A percentile compares a stretch with the other conserved stretches of the same genome.
Conservation (phyloP, 1,140 invertebrate species). For the Bombyx mandarina region DNA sequence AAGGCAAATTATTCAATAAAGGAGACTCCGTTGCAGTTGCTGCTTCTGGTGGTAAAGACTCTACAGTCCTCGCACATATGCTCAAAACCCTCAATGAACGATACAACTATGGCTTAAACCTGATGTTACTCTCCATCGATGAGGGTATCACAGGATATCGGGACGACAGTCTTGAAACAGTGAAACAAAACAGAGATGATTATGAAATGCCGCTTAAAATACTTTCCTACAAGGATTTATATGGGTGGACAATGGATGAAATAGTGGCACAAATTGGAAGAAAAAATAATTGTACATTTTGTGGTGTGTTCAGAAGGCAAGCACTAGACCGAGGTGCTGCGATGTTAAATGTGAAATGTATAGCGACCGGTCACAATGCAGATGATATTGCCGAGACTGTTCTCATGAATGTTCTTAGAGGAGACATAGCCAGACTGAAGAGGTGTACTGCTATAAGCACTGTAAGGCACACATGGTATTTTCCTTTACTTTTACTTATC, state of each 20-base stretch:
- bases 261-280: constrained; percentile 95
- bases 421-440: constrained; percentile 94
- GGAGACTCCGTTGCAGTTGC: constrained; percentile 95
- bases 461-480: constrained; percentile 65
- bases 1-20: constrained; percentile 86
- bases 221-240: constrained; percentile 97
- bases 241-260: constrained; percentile 99
- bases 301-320: constrained; percentile 96
- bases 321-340: constrained; percentile 95
- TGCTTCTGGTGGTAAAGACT: constrained; percentile 99
- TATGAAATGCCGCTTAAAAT: constrained; percentile 96
- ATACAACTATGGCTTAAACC: constrained; percentile 92
- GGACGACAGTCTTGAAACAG: constrained; percentile 98
- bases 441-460: constrained; percentile 93
- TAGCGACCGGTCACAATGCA: constrained; percentile 99
- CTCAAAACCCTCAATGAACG: constrained; percentile 93
- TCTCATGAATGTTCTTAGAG: constrained; percentile 97
- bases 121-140: constrained; percentile 96
- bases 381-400: constrained; percentile 99
- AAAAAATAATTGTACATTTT: constrained; percentile 99
- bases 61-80: constrained; percentile 95
- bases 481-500: too few relatives aligned
- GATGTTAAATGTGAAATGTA: constrained; percentile 89
- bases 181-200: constrained; percentile 93
- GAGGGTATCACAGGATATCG: constrained; percentile 99